Conservation (phyloP, 2,113 vertebrate species). For the Notarius lentiginosus region DNA sequence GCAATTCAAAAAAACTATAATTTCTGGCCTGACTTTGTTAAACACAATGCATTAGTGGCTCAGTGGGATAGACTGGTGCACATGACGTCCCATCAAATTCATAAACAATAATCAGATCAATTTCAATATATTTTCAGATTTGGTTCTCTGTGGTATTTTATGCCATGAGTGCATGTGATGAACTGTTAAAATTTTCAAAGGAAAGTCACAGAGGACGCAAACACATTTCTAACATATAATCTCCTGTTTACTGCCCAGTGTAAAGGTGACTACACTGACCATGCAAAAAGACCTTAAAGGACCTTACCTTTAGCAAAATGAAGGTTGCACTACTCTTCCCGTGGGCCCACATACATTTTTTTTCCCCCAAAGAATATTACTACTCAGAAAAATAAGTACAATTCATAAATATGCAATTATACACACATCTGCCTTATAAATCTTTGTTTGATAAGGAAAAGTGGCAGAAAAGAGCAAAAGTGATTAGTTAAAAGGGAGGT, state of each 20-base stretch:
- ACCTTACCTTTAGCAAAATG: constrained; percentile 23
- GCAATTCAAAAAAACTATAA: too few species aligned
- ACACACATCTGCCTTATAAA: background rate
- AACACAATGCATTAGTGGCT: too few species aligned
- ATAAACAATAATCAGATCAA: background rate
- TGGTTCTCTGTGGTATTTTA: background rate
- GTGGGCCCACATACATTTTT: background rate
- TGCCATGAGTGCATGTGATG: background rate
- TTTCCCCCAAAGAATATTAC: background rate
- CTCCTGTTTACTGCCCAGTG: constrained; percentile 34
- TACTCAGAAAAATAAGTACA: background rate
- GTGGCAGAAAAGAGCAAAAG: background rate
- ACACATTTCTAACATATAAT: constrained; percentile 44
- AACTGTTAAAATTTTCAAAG: background rate
- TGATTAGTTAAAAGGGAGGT: background rate
- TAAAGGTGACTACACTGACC: constrained; percentile 44
- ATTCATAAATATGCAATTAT: background rate
- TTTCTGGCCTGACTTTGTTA: too few species aligned
- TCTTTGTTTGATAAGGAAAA: background rate
- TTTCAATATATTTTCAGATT: background rate
- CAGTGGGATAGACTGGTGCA: too few species aligned
- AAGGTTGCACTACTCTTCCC: background rate
- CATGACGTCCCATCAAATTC: background rate
- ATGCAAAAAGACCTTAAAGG: constrained; percentile 53
- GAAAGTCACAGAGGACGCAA: background rate